Conservation (phyloP, 1,140 invertebrate genomes). For the Zaprionus vittiger region DNA sequence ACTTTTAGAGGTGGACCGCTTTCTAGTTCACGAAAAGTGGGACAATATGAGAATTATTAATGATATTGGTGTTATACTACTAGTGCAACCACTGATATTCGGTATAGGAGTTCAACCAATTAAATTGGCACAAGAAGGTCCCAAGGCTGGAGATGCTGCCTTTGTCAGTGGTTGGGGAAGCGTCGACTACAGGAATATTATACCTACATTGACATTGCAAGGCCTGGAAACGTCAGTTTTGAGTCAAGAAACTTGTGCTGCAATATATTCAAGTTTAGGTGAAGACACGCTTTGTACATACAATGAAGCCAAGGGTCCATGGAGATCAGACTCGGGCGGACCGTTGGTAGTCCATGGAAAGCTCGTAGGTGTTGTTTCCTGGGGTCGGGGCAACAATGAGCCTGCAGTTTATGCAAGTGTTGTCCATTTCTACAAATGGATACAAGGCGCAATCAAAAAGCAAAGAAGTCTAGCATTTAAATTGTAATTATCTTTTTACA, state of each 20-base stretch:
- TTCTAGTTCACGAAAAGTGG: background rate
- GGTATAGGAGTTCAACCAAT: background rate
- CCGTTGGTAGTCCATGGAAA: background rate
- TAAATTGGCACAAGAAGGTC: background rate
- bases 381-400: background rate
- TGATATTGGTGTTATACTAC: constrained; percentile 1
- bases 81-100: background rate
- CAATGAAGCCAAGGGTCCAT: background rate
- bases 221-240: background rate
- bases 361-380: background rate
- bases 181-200: too few relatives aligned
- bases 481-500: too few relatives aligned
- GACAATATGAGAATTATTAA: rapidly evolving
- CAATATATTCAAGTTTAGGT: background rate
- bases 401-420: background rate
- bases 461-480: too few relatives aligned
- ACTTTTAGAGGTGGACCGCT: background rate
- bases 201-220: background rate
- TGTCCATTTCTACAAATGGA: background rate
- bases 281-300: background rate
- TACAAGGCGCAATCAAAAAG: background rate
- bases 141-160: background rate
- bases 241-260: background rate
- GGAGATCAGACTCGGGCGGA: background rate
- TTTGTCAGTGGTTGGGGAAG: background rate